Conservation (phyloP, 2,113 vertebrate genomes). For the Ploceus nigricollis region DNA sequence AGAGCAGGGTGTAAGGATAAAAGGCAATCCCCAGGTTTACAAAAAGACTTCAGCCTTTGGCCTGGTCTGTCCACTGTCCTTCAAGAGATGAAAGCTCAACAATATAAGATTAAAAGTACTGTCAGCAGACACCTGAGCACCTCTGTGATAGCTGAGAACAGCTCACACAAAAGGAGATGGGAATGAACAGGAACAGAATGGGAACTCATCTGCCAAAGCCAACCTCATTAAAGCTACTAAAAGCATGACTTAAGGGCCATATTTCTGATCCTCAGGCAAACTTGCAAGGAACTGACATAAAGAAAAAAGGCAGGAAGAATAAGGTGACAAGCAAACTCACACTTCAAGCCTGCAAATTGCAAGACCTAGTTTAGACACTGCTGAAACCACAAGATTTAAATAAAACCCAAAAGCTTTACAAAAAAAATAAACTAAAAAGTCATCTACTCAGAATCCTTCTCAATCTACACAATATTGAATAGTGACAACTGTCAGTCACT, state of each 20-base stretch:
- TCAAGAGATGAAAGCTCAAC: not conserved
- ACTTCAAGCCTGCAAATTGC: not conserved
- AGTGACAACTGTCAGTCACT: not conserved
- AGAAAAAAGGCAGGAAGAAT: not conserved
- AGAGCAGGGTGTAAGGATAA: not conserved
- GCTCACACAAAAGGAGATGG: not conserved
- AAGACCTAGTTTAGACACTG: not conserved
- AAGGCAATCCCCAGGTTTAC: not conserved
- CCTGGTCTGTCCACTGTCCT: not conserved
- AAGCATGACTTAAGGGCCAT: not conserved
- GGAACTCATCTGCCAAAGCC: not conserved
- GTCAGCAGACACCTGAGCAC: not conserved
- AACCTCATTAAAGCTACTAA: not conserved
- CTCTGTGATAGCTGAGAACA: not conserved
- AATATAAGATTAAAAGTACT: not conserved
- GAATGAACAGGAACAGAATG: not conserved
- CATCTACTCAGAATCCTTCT: not conserved
- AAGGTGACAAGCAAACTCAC: not conserved
- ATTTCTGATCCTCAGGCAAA: not conserved
- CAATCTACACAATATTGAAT: not conserved
- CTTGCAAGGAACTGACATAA: not conserved
- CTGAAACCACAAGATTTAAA: not conserved
- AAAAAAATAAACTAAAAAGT: not conserved
- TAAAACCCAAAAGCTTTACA: not conserved
- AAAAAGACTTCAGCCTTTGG: not conserved